Conservation (phyloP, 2,888 invertebrate species). For the Monopis laevigella region DNA sequence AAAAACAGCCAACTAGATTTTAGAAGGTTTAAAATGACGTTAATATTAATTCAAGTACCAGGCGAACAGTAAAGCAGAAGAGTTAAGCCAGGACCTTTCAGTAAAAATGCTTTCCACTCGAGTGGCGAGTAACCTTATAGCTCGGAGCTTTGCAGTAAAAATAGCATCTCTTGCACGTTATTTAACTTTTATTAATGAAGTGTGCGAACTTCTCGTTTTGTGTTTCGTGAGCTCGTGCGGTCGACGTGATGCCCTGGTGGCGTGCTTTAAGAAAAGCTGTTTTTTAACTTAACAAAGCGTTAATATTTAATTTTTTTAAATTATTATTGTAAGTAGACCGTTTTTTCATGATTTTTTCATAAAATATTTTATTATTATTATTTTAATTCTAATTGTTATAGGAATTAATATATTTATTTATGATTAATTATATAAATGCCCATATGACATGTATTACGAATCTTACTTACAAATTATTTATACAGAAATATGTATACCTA, state of each 20-base stretch:
- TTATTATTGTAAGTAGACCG: too few species aligned
- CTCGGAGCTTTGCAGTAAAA: conserved; percentile 28
- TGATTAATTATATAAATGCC: too few species aligned
- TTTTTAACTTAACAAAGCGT: background rate
- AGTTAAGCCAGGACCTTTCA: conserved; percentile 11
- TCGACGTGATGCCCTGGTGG: conserved; percentile 28
- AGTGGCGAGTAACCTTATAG: conserved; percentile 29
- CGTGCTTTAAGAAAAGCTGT: background rate
- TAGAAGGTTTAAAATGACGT: background rate
- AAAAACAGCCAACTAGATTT: background rate
- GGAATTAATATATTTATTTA: too few species aligned
- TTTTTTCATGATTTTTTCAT: too few species aligned
- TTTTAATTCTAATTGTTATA: too few species aligned
- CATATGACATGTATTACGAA: too few species aligned
- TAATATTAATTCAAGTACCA: conserved; percentile 17
- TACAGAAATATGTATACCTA: too few species aligned
- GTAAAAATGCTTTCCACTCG: conserved; percentile 4
- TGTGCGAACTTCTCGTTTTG: conserved; percentile 50
- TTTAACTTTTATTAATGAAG: conserved; percentile 59
- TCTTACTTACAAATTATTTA: too few species aligned
- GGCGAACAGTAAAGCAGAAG: conserved; percentile 12
- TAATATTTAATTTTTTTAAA: background rate
- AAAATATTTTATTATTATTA: too few species aligned
- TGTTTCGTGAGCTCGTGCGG: conserved; percentile 51
- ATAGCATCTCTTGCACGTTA: conserved; percentile 40